Conservation (phyloP, 1,140 invertebrate species). For the Phymorhynchus buccinoides region DNA sequence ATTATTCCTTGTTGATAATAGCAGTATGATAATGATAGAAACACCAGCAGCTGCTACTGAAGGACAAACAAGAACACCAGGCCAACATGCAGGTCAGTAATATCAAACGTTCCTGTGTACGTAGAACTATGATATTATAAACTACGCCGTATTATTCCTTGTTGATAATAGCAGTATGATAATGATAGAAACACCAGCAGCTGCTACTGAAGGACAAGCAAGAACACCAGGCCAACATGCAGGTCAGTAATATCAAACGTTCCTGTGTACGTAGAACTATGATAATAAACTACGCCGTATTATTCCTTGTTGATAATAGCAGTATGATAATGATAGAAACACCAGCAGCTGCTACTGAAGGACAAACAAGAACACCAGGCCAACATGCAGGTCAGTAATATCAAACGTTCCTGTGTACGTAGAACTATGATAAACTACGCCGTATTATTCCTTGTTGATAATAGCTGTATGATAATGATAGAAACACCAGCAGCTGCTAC, state of each 20-base stretch:
- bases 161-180: not conserved
- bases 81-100: conserved; percentile 46
- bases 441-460: conserved; percentile 52
- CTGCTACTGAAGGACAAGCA: conserved; percentile 36
- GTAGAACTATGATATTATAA: too few relatives aligned
- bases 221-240: conserved; percentile 46
- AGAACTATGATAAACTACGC: too few relatives aligned
- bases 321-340: not conserved
- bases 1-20: too few relatives aligned
- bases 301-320: not conserved
- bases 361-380: not conserved
- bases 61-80: conserved; percentile 46
- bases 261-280: not conserved
- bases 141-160: too few relatives aligned
- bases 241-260: conserved; percentile 34
- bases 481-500: conserved; percentile 27
- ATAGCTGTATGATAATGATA: conserved; percentile 33
- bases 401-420: not conserved
- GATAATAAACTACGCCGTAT: not conserved
- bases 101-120: not conserved
- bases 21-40: conserved; percentile 42
- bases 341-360: conserved; percentile 33
- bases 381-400: conserved; percentile 31
- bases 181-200: conserved; percentile 42
- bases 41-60: conserved; percentile 23